Conservation (phyloP, 2,113 vertebrate species). For the Myotis lucifugus region DNA sequence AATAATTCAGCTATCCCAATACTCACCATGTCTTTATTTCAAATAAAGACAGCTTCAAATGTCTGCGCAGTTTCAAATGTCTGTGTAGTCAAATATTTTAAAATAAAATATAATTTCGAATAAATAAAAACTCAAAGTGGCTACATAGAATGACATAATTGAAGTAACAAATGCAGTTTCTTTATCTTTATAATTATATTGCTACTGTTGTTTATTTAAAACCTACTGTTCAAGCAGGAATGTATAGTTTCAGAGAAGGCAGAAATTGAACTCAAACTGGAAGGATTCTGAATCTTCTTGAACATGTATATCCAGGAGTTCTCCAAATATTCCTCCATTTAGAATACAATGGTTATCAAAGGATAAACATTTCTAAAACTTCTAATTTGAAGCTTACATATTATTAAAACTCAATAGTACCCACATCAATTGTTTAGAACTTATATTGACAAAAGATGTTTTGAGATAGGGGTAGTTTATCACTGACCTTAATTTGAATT, state of each 20-base stretch:
- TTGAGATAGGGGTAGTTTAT: neutral
- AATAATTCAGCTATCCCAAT: neutral
- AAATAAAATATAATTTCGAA: neutral
- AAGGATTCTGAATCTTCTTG: neutral
- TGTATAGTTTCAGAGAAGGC: neutral
- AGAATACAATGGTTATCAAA: neutral
- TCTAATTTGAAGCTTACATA: neutral
- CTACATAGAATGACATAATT: neutral
- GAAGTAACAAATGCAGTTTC: neutral
- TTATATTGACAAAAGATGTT: neutral
- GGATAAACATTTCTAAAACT: neutral
- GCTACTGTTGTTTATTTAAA: slow-evolving; percentile 21
- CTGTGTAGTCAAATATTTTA: neutral
- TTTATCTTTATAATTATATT: neutral
- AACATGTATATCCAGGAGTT: neutral
- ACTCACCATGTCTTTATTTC: neutral
- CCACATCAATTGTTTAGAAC: neutral
- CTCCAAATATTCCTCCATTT: neutral
- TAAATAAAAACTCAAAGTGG: slow-evolving; percentile 6
- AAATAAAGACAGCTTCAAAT: neutral
- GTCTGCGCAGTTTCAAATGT: neutral
- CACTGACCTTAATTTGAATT: slow-evolving; percentile 1
- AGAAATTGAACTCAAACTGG: neutral
- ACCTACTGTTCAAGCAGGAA: neutral
- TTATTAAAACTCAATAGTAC: neutral